A percentile compares a stretch with the other conserved stretches of the same genome.
Evolutionary conservation across 2,113 vertebrate species (phyloP).

Genomic region (Daboia siamensis): DNA sequence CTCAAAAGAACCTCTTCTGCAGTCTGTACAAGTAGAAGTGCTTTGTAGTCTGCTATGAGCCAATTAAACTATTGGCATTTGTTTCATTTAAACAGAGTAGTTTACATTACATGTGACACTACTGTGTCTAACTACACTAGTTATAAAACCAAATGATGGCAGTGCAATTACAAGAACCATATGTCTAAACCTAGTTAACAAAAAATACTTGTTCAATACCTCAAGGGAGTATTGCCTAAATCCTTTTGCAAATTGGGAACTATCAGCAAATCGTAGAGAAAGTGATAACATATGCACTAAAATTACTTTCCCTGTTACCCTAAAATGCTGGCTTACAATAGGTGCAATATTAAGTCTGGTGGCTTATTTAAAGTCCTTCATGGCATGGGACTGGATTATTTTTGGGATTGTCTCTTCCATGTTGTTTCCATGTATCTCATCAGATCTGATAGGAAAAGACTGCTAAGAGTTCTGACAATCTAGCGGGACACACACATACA

Average conservation of each 20-base stretch:
- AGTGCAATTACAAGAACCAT: background rate
- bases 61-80: background rate
- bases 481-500: background rate
- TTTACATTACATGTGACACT: background rate
- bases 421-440: background rate
- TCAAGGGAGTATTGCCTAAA: background rate
- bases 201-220: background rate
- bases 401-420: background rate
- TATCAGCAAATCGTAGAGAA: background rate
- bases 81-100: background rate
- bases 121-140: background rate
- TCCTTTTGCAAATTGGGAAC: background rate
- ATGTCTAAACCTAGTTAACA: background rate
- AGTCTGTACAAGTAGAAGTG: background rate
- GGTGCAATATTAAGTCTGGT: background rate
- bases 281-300: too few relatives aligned
- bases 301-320: background rate
- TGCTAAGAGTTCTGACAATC: background rate
- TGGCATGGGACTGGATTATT: background rate
- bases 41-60: background rate
- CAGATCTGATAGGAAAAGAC: background rate
- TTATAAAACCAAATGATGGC: background rate
- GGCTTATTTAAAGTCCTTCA: background rate
- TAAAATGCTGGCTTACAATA: background rate
- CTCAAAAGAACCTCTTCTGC: background rate